Conservation (phyloP, 1,140 invertebrate species). For the Heliconius hewitsoni region DNA sequence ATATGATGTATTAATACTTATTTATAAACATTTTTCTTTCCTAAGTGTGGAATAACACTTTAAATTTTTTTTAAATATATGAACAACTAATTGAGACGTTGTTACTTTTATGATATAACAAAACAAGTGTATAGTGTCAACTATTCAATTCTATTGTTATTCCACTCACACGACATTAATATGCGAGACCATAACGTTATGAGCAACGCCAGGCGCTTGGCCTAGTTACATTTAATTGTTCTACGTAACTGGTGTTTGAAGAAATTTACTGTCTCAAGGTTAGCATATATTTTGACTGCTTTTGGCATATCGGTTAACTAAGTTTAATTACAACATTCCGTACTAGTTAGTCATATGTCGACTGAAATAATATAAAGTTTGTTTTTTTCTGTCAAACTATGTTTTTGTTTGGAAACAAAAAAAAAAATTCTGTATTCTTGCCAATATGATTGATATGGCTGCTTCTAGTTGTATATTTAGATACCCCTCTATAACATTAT, state of each 20-base stretch:
- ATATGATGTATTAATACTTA: too few relatives aligned
- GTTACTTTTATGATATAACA: background rate
- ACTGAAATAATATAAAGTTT: background rate
- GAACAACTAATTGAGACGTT: background rate
- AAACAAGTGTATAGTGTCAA: background rate
- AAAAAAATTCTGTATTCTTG: too few relatives aligned
- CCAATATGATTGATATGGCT: too few relatives aligned
- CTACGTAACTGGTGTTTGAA: conserved; percentile 24
- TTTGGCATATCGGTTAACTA: background rate
- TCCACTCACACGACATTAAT: conserved; percentile 29
- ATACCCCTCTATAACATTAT: too few relatives aligned
- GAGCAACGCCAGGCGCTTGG: conserved; percentile 45
- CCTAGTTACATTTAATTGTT: conserved; percentile 44
- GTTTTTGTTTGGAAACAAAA: background rate
- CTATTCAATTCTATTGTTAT: conserved; percentile 18
- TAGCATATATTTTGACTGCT: background rate
- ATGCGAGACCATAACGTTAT: conserved; percentile 39
- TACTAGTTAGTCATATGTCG: background rate
- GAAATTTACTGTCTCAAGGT: conserved; percentile 34
- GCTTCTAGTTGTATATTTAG: background rate
- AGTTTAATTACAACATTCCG: conserved; percentile 1
- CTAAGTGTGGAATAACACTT: too few relatives aligned
- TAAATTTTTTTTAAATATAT: too few relatives aligned
- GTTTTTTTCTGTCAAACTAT: background rate
- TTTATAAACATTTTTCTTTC: too few relatives aligned